Evolutionary conservation across 2,888 invertebrate genomes (phyloP), one percentile per base, ranked within the genome.

Genomic region (Podotricha telesiphe): DNA sequence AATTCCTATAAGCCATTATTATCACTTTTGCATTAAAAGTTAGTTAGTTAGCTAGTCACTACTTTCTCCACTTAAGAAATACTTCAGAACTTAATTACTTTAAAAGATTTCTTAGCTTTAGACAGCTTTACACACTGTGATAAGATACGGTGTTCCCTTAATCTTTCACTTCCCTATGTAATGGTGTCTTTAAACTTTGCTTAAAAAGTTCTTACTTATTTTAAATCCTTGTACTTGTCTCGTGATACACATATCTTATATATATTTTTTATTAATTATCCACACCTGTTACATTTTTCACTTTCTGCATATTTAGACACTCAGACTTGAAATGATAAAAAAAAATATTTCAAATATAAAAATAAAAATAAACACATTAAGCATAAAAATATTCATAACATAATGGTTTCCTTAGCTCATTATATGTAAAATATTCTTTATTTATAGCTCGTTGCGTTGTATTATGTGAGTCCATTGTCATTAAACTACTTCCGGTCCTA

Each of bases 131-230:
- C 22, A 28, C 28, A 19, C 3, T 19, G 20, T 56, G 65, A 65
- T 65, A 65, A 65, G 65, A 65, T 37, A 47, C 34, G 34, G 1
- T 20, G 22, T 42, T 15, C n/a, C n/a, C 13, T 42, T 58, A 65
- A 65, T 58, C 22, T 47, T 20, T 47, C n/a, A 48, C 56, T 65
- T 65, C 65, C 65, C 45, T 5, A 58, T 7, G 47, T 37, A 37
- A 65, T 58, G 56, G 42, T 11, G 10, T 13, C 17, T n/a, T 47
- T 48, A 11, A 37, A 47, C 62, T 62, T 48, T 62, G 19, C 19
- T 48, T 48, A 28, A 17, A 47, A 17, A 61, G 34, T 48, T 15
- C 7, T 0, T 19, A 7, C 34, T 5, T 7, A 47, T 19, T 37
- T 47, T 48, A 48, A 13, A 11, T 13, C 3, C 10, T 1, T 6